Evolutionary conservation across 2,888 invertebrate genomes (phyloP), one percentile per base, ranked within the genome.

Genomic region (Molorchus minor): DNA sequence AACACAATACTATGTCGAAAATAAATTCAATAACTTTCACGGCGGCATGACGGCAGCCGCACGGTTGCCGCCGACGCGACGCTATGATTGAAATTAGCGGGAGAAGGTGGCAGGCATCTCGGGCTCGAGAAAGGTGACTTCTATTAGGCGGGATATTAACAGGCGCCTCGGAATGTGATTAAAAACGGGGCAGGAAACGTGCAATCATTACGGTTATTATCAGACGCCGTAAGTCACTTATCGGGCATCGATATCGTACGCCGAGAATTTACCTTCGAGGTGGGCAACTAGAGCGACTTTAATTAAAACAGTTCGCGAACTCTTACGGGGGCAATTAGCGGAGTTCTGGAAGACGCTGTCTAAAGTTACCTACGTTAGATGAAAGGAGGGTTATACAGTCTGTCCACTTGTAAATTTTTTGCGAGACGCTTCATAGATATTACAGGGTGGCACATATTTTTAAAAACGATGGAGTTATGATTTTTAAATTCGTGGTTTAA

Each of bases 171-270:
- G 60, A 60, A 60, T 60, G 60, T 56, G 44, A 60, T 60, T 60
- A 60, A 56, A 56, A 60, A 56, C 51, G 56, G 53, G 52, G 44
- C 44, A 17, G 25, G 12, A 36, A 51, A 49, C 60, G 52, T 35
- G 60, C 60, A 44, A 60, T 60, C 52, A 56, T 60, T 60, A 55
- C 51, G 56, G 51, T 56, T 60, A 60, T 56, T 60, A 56, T 52
- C 51, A 51, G 56, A 56, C 56, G 17, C 52, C 38, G 30, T 53
- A 52, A 60, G 30, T 60, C 60, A 51, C 60, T 60, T 56, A 56
- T 36, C 55, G 49, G 41, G 33, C 43, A 56, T 59, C 56, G 36
- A 54, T 59, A 55, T 59, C 12, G 21, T 45, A 12, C 30, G 30
- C 17, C 29, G 17, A 46, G 46, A 46, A 30, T 46, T 13, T 4